Base-by-base conservation (phyloP, 92 coral and sea anemone genomes). In the Chrysogorgia sp. region DNA sequence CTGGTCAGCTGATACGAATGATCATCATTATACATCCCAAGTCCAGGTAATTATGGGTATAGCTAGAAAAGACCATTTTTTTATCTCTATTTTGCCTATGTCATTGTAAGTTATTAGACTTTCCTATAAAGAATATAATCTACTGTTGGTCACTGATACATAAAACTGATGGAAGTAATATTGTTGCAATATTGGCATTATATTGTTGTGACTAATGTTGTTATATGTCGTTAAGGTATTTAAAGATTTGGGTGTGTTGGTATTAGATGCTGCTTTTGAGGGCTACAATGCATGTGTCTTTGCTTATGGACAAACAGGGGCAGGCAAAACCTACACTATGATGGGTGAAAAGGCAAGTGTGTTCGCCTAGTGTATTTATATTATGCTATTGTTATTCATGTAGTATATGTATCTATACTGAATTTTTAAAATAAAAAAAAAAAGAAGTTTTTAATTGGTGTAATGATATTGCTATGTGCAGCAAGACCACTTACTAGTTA, bases 241-340 rank as follows among this genome's bases (percentile, higher is more conserved):
- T 69, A 62, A 84, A 52, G 99, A 96, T 82, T 96, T 96, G 55
- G 99, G 99, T 20, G 57, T 80, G 59, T 90, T 86, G 1, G 92
- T 96, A 21, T 79, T 96, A 26, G 83, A 82, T 9, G 83, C 97
- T 12, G 99, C 99, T 58, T 96, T 82, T 86, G 97, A 96, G 81
- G 99, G 99, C 17, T 96, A 91, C 81, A 96, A 96, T 84, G 91
- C 99, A 14, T 96, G 99, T 62, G 75, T 96, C 57, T 96, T 96
- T 83, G 99, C 99, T 28, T 96, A 96, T 76, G 99, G 99, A 15
- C 99, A 96, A 67, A 96, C 99, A 29, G 90, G 99, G 76, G 99
- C 97, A 45, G 99, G 99, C 17, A 96, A 96, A 63, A 96, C 99
- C 4, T 85, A 96, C 72, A 96, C 99, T 1, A 96, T 96, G 99